These are phyloP conservation scores for Monomorium pharaonis DNA, from an alignment of 1,140 invertebrate species.

Conservation along the genomic window DNA sequence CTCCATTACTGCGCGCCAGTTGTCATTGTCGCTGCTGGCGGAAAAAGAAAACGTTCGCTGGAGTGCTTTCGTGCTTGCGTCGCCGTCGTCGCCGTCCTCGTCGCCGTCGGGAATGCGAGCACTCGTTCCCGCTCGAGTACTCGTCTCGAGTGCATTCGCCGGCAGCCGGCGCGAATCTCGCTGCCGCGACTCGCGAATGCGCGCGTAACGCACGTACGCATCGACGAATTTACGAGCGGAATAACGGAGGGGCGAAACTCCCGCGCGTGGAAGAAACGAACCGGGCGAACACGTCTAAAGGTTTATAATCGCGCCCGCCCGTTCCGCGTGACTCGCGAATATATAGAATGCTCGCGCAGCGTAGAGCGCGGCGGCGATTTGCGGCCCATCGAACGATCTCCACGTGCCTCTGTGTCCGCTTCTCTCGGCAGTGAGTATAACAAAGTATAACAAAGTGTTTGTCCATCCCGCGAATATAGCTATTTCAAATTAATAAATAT, in stretches of 20 bases:
- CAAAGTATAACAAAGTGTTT: neutral
- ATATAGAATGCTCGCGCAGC: neutral
- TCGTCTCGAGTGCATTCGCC: slow-evolving; percentile 61
- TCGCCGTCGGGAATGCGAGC: slow-evolving; percentile 30
- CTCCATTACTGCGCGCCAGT: slow-evolving; percentile 64
- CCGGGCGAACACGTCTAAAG: slow-evolving; percentile 18
- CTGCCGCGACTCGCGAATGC: slow-evolving; percentile 31
- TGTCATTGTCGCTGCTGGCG: slow-evolving; percentile 49
- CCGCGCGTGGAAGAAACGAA: slow-evolving; percentile 12
- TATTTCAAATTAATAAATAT: neutral
- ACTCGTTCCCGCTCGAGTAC: slow-evolving; percentile 45
- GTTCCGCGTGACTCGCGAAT: slow-evolving; percentile 7
- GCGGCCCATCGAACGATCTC: neutral
- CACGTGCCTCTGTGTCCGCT: neutral
- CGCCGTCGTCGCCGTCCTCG: slow-evolving; percentile 15
- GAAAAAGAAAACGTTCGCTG: slow-evolving; percentile 66
- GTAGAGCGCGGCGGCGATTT: neutral
- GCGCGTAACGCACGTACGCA: neutral
- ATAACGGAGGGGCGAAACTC: neutral
- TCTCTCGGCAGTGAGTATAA: neutral
- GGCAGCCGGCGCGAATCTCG: neutral
- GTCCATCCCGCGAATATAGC: neutral
- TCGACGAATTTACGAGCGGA: slow-evolving; percentile 1
- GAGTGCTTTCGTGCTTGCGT: slow-evolving; percentile 57
- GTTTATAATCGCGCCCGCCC: slow-evolving; percentile 17